Percentiles rank a stretch among this genome's conserved stretches.
These are phyloP conservation scores for Pasiphila rectangulata DNA, from an alignment of 2,888 invertebrate species.

Conservation along the genomic window DNA sequence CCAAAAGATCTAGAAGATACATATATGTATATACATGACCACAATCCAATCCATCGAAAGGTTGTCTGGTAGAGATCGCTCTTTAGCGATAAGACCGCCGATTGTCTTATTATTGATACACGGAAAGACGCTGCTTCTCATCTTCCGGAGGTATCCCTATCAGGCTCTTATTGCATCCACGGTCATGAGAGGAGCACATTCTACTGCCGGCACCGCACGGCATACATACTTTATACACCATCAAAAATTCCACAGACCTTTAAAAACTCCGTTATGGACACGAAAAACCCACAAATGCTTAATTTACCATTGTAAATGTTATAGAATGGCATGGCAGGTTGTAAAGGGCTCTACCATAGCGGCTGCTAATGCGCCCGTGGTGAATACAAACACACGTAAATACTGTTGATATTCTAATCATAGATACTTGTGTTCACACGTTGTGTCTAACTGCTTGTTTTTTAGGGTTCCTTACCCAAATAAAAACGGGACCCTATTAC, in stretches of 20 bases:
- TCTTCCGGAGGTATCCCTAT: not conserved
- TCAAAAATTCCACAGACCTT: constrained; percentile 18
- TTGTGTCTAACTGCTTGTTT: constrained; percentile 24
- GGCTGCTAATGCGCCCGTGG: constrained; percentile 12
- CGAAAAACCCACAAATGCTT: constrained; percentile 26
- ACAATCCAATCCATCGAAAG: too few species aligned
- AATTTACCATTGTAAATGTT: constrained; percentile 29
- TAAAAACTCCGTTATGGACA: constrained; percentile 23
- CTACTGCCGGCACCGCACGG: constrained; percentile 5
- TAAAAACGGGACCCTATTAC: too few species aligned
- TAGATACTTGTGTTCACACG: constrained; percentile 25
- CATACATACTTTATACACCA: constrained; percentile 16
- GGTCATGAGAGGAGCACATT: too few species aligned
- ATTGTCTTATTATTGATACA: too few species aligned
- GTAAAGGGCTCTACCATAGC: constrained; percentile 18
- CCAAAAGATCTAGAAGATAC: too few species aligned
- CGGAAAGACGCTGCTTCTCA: too few species aligned
- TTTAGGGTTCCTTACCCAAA: too few species aligned
- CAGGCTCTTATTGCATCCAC: not conserved
- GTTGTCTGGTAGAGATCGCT: too few species aligned
- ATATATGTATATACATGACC: too few species aligned
- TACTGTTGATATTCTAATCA: constrained; percentile 23
- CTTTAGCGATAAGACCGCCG: too few species aligned
- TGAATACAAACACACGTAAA: constrained; percentile 24
- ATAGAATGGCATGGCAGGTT: constrained; percentile 23